phyloP scores from a whole-genome alignment of 2,797 vertebrate genomes.

The Danio tinwini region DNA sequence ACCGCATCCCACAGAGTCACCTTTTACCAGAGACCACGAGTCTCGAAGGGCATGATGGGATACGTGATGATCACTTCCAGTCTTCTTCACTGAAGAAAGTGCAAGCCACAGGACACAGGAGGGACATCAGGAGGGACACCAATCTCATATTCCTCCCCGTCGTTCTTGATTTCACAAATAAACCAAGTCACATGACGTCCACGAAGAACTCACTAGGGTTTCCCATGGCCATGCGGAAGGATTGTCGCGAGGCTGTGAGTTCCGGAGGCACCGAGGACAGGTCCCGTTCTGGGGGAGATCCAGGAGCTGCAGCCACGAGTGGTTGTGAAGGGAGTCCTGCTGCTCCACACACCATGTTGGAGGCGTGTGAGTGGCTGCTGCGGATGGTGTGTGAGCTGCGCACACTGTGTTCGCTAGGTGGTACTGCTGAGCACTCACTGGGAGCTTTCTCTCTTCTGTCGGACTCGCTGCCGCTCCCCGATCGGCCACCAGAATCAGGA shows the following conservation, averaged over 20 bases:
- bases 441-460: slow-evolving; percentile 82
- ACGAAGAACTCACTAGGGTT: slow-evolving; percentile 98
- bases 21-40: slow-evolving; percentile 16
- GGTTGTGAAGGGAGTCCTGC: slow-evolving; percentile 72
- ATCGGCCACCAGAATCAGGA: slow-evolving; percentile 80
- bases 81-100: slow-evolving; percentile 72
- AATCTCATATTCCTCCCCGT: slow-evolving; percentile 32
- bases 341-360: slow-evolving; percentile 79
- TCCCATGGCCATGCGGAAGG: slow-evolving; percentile 95
- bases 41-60: slow-evolving; percentile 32
- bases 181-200: slow-evolving; percentile 92
- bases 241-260: slow-evolving; percentile 91
- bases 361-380: slow-evolving; percentile 86
- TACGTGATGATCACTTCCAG: slow-evolving; percentile 40
- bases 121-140: slow-evolving; percentile 41
- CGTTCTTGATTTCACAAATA: slow-evolving; percentile 33
- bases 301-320: slow-evolving; percentile 74
- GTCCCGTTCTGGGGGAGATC: slow-evolving; percentile 81
- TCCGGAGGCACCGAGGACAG: slow-evolving; percentile 87
- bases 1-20: slow-evolving; percentile 28
- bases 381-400: slow-evolving; percentile 73
- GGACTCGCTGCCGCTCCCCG: slow-evolving; percentile 84
- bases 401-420: slow-evolving; percentile 80
- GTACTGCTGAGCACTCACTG: slow-evolving; percentile 72
- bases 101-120: slow-evolving; percentile 62